Percentiles rank a stretch among this genome's conserved stretches.
These are phyloP conservation scores for Corythaeola cristata DNA, from an alignment of 2,113 vertebrate genomes.

Conservation along the genomic window DNA sequence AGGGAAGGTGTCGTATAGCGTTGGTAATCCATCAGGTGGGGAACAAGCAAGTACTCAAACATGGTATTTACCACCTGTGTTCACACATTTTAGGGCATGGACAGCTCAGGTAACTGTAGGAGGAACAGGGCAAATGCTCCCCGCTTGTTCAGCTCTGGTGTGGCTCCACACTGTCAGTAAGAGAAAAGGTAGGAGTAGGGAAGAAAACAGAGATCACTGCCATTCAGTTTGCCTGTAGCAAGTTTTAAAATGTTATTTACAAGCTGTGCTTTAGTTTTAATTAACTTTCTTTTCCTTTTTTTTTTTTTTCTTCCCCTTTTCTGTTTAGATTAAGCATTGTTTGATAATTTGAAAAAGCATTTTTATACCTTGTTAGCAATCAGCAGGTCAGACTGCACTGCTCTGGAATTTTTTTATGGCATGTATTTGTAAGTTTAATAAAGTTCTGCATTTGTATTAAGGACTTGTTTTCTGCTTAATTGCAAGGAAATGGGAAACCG, in stretches of 20 bases:
- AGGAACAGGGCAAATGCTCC: neutral
- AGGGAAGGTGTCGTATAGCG: neutral
- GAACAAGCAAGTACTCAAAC: neutral
- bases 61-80: neutral
- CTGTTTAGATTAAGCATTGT: neutral
- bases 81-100: neutral
- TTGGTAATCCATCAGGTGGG: neutral
- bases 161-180: fast-evolving
- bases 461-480: constrained; percentile 22
- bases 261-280: neutral
- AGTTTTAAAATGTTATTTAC: neutral
- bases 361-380: neutral
- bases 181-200: neutral
- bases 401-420: neutral
- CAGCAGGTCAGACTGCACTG: neutral
- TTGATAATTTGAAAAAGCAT: neutral
- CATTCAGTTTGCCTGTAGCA: neutral
- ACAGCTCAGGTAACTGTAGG: neutral
- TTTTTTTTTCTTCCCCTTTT: neutral
- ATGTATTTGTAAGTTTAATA: constrained; percentile 8
- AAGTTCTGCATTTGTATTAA: constrained; percentile 24
- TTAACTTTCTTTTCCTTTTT: neutral
- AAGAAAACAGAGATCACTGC: neutral
- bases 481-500: constrained; percentile 15
- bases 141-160: neutral